Conservation (phyloP, 2,888 invertebrate genomes). For the Branchipolynoe longqiensis region DNA sequence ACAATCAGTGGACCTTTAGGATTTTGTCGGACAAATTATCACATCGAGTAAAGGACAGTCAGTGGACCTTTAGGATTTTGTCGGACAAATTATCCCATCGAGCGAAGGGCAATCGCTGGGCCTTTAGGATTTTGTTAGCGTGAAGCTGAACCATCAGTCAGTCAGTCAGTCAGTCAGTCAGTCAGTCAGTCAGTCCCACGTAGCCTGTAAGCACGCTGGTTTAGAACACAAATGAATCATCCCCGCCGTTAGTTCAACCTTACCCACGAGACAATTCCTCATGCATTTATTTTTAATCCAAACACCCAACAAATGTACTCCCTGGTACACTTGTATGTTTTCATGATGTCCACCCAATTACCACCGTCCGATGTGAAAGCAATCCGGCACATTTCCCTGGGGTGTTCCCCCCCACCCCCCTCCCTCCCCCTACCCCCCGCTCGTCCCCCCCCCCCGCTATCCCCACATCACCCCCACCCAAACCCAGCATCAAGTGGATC, state of each 20-base stretch:
- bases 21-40: too few species aligned
- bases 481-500: conserved; percentile 46
- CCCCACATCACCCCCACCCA: background rate
- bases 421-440: background rate
- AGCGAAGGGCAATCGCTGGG: too few species aligned
- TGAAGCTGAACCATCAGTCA: too few species aligned
- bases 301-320: conserved; percentile 5
- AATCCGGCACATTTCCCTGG: conserved; percentile 50
- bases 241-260: conserved; percentile 26
- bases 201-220: too few species aligned
- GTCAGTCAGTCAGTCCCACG: too few species aligned
- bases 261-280: background rate
- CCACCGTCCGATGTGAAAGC: conserved; percentile 32
- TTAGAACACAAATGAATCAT: background rate
- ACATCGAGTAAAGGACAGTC: too few species aligned
- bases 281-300: conserved; percentile 26
- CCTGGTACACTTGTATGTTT: conserved; percentile 35
- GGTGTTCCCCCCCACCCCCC: conserved; percentile 2
- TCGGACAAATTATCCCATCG: too few species aligned
- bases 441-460: background rate
- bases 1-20: too few species aligned
- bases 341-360: conserved; percentile 40
- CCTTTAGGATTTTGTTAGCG: too few species aligned
- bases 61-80: too few species aligned
- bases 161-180: too few species aligned